A percentile compares a stretch with the other conserved stretches of the same genome.
Conservation (phyloP, 2,797 vertebrate species). For the Pseudotriccus pelzelni region DNA sequence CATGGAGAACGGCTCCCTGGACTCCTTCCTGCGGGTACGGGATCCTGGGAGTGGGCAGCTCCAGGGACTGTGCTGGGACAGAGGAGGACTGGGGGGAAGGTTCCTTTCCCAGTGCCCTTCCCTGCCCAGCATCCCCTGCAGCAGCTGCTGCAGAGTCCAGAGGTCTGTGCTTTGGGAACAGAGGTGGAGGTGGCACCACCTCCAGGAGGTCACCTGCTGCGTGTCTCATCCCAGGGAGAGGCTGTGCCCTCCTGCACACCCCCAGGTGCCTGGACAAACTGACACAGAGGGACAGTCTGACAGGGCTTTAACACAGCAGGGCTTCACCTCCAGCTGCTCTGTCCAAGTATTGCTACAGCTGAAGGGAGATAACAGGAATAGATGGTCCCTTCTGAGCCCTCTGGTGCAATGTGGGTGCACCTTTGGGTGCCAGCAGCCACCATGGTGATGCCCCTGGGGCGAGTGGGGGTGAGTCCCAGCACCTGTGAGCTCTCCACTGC, state of each 20-base stretch:
- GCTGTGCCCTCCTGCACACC: background rate
- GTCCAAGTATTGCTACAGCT: background rate
- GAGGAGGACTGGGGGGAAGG: background rate
- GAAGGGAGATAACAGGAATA: background rate
- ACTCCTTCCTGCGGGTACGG: constrained; percentile 94
- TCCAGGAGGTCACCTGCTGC: background rate
- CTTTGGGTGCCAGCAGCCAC: background rate
- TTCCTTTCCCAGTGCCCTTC: background rate
- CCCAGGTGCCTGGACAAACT: background rate
- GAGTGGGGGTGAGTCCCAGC: background rate
- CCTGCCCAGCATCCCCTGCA: background rate
- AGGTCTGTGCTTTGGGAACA: background rate
- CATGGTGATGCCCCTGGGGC: accelerated
- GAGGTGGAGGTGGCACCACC: background rate
- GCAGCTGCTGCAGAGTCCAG: background rate
- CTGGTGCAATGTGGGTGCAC: background rate
- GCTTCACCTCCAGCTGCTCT: background rate
- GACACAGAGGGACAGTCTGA: background rate
- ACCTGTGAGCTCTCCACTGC: background rate
- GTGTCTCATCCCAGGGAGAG: accelerated
- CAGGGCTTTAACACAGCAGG: background rate
- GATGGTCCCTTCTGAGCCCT: background rate
- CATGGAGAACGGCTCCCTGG: constrained; percentile 98
- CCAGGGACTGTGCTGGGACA: background rate
- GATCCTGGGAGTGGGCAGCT: background rate